These are phyloP conservation scores for Leucosticte australis DNA, from an alignment of 2,113 vertebrate genomes.

Conservation along the genomic window DNA sequence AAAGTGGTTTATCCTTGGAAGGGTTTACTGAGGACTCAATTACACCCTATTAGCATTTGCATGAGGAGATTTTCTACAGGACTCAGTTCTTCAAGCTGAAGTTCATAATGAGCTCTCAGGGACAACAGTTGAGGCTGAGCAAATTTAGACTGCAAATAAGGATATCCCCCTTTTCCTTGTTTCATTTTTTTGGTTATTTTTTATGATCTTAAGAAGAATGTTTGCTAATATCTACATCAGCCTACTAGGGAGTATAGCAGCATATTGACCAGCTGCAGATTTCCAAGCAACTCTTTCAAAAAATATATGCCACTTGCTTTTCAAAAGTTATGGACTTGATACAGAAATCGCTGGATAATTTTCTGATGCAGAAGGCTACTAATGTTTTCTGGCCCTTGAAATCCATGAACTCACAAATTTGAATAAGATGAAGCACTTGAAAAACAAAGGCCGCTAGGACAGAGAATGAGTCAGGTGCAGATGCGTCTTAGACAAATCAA, in stretches of 20 bases:
- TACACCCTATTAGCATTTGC: neutral
- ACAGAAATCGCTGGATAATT: neutral
- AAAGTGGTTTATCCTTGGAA: neutral
- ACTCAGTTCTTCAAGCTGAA: neutral
- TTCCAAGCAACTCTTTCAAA: neutral
- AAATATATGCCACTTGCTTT: neutral
- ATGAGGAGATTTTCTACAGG: neutral
- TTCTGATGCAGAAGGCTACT: neutral
- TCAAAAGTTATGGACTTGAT: neutral
- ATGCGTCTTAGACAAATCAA: conserved; percentile 2
- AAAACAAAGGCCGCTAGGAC: neutral
- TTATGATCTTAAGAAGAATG: neutral
- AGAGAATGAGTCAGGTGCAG: neutral
- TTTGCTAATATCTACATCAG: neutral
- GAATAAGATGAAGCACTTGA: neutral
- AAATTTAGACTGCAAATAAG: neutral
- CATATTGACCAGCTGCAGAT: neutral
- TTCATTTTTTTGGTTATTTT: neutral
- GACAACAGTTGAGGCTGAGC: neutral
- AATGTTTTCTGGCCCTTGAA: neutral
- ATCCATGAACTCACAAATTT: neutral
- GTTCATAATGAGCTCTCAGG: neutral
- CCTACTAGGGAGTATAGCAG: neutral
- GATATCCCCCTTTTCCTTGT: neutral
- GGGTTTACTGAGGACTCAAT: neutral